Base-by-base conservation (phyloP, 2,113 vertebrate genomes). In the Corythoichthys haematopterus region DNA sequence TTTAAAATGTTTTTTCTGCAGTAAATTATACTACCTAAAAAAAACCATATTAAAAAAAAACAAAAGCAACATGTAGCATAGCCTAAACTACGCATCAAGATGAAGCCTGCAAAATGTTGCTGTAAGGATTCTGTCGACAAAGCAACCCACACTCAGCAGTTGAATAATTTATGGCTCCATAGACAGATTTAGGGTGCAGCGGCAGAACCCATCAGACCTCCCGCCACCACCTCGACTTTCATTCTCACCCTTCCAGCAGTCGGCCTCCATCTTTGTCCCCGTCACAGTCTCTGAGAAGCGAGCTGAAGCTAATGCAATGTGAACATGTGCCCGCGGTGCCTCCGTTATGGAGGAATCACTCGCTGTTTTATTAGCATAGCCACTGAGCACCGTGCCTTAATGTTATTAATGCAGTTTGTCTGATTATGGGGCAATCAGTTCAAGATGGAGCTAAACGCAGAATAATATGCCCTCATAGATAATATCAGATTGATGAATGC, bases 101-200 rank as follows among this genome's bases (percentile, higher is more conserved):
- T 5, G 36, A 38, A 3, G 16, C 57, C 13, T 15, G 12, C 4
- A 43, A 11, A 36, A n/a, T 12, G 36, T 62, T 4, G 51, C 16
- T 64, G 37, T 37, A 13, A 14, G 3, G 65, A 56, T 20, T 56
- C 36, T 7, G 46, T 61, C 0, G 15, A 36, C 38, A 45, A 69
- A 57, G 35, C 45, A 53, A 62, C 50, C 40, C 70, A 64, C 64
- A 57, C 61, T 46, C 70, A 45, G 65, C 65, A 71, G 63, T 65
- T 72, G 28, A 72, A 81, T 80, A 68, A 80, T 80, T 85, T 61
- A 83, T 72, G 13, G 28, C 68, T 15, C 33, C 51, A 66, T 55
- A 82, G 78, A 87, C 80, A 85, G 76, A 89, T 76, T 71, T 86
- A 76, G 85, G 86, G 62, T 76, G 37, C 50, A 63, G 50, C 65